Conservation (phyloP, 2,113 vertebrate species). For the Sula dactylatra region DNA sequence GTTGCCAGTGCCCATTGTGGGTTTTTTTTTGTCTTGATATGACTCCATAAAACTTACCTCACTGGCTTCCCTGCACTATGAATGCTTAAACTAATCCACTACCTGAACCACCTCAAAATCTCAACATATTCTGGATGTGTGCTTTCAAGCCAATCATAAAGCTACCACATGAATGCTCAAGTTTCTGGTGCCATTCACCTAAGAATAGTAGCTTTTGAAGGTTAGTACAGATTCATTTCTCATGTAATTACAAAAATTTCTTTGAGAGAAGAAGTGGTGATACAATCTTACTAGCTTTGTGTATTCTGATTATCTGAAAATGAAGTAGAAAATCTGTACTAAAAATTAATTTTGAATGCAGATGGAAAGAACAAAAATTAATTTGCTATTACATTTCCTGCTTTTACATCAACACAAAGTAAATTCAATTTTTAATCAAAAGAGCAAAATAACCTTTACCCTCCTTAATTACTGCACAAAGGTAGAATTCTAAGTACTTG, state of each 20-base stretch:
- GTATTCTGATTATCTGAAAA: conserved; percentile 43
- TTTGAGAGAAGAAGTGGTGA: neutral
- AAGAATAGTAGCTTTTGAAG: neutral
- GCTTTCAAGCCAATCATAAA: neutral
- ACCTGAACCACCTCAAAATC: neutral
- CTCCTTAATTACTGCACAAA: conserved; percentile 15
- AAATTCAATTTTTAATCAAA: conserved; percentile 52
- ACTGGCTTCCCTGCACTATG: neutral
- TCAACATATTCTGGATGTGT: neutral
- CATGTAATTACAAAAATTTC: neutral
- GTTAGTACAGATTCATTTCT: neutral
- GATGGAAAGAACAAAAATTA: conserved; percentile 22
- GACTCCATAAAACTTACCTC: neutral
- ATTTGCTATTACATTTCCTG: conserved; percentile 21
- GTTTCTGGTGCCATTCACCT: neutral
- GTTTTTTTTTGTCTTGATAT: neutral
- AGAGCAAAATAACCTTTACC: conserved; percentile 17
- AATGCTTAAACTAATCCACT: neutral
- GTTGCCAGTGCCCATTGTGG: neutral
- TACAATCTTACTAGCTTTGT: conserved; percentile 34
- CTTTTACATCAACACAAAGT: conserved; percentile 45
- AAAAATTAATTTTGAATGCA: conserved; percentile 26
- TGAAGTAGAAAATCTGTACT: conserved; percentile 30
- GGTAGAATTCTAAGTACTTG: neutral
- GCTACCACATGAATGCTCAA: neutral